Conservation (phyloP, 2,113 vertebrate species). For the Marmota flaviventris region DNA sequence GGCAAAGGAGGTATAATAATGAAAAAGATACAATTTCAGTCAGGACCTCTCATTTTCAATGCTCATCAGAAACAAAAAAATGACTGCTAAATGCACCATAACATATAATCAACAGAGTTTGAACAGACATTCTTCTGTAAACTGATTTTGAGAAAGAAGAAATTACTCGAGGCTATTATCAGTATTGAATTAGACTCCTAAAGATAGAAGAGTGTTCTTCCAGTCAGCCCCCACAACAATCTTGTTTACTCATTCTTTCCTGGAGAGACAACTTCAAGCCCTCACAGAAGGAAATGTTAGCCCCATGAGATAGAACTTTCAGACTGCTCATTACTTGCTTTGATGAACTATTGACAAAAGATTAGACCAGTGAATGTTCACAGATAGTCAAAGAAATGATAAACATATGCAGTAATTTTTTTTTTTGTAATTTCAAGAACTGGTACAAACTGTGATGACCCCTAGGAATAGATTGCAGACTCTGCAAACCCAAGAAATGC, state of each 20-base stretch:
- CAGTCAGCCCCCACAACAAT: not conserved
- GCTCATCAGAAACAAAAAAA: not conserved
- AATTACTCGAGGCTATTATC: not conserved
- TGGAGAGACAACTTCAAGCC: constrained; percentile 30
- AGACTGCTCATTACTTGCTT: constrained; percentile 47
- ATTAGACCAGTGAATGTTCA: constrained; percentile 33
- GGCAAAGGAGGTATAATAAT: not conserved
- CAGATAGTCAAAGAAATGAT: not conserved
- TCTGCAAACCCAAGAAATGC: constrained; percentile 9
- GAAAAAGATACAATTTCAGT: not conserved
- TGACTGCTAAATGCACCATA: not conserved
- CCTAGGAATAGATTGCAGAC: not conserved
- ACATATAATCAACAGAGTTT: not conserved
- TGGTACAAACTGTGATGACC: constrained; percentile 36
- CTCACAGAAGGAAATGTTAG: constrained; percentile 5
- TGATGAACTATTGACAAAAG: constrained; percentile 62
- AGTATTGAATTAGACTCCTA: not conserved
- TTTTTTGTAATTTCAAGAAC: constrained; percentile 33
- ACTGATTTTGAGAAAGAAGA: constrained; percentile 26
- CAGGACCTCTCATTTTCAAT: not conserved
- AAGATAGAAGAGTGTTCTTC: not conserved
- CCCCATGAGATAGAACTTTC: not conserved
- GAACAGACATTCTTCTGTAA: constrained; percentile 25
- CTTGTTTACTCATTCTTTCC: not conserved
- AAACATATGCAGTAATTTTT: not conserved